phyloP scores from a whole-genome alignment of 2,797 vertebrate species.

The Momotus momota region DNA sequence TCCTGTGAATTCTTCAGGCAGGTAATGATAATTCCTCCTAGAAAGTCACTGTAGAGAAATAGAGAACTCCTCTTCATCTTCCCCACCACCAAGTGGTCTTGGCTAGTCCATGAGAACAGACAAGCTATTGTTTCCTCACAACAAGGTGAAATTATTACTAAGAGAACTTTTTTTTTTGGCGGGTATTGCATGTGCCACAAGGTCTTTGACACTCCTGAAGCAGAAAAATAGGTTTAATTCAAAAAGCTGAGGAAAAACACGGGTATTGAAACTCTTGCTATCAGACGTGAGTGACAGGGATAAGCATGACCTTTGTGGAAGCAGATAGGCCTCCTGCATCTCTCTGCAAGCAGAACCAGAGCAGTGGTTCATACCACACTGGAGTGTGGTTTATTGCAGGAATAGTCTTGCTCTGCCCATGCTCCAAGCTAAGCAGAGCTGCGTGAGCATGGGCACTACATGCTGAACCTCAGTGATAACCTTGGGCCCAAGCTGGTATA shows the following conservation, averaged over 20 bases:
- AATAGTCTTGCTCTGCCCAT: not conserved
- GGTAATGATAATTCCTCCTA: not conserved
- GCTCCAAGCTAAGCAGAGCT: not conserved
- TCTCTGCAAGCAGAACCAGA: not conserved
- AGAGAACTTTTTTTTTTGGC: not conserved
- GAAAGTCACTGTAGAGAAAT: not conserved
- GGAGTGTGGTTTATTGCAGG: not conserved
- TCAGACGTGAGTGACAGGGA: too few relatives aligned
- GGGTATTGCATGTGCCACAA: not conserved
- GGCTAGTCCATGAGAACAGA: not conserved
- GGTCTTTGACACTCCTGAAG: not conserved
- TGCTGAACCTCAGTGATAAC: not conserved
- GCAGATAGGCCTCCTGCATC: not conserved
- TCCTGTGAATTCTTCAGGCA: not conserved
- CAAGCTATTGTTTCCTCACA: not conserved
- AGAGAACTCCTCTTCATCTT: not conserved
- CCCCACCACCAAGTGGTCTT: not conserved
- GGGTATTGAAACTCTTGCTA: not conserved
- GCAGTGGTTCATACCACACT: not conserved
- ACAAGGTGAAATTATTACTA: not conserved
- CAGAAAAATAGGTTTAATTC: not conserved
- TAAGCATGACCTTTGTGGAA: not conserved
- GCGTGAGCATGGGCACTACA: fast-evolving
- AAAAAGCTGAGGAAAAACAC: not conserved
- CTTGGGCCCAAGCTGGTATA: fast-evolving